Base-by-base conservation (phyloP, 2,797 vertebrate genomes). In the Macrochelys suwanniensis region DNA sequence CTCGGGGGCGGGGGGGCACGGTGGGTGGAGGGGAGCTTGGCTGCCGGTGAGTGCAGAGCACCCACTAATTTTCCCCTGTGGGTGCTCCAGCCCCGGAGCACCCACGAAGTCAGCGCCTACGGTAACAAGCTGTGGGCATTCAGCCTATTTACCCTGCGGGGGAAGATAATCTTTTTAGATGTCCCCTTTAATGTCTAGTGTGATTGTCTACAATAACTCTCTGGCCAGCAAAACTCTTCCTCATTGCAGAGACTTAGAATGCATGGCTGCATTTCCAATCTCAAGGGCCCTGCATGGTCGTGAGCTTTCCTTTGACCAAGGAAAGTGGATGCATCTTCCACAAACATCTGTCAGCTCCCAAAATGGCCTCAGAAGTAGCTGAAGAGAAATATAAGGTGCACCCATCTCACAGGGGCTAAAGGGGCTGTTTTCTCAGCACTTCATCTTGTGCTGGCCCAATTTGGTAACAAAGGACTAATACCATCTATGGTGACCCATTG, bases 101-200 rank as follows among this genome's bases (percentile, higher is more conserved):
- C 49, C 49, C 49, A 49, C 11, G 11, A 10, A 49, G 49, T 49
- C 49, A 11, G 49, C 49, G 3, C 47, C 47, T 47, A 9, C 10
- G 49, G 49, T 49, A 49, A 49, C 49, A 49, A 10, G 49, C 80
- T 59, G 80, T 26, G 16, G 42, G 86, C 25, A 45, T 7, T 81
- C 2, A 21, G 0, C 74, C 19, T 26, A 42, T 4, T 50, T 49
- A 21, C 23, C 0, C 0, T 5, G 25, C 49, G 12, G 49, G 85
- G 76, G 51, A 94, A 47, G 31, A 61, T 33, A 57, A 76, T 33
- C 33, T 5, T 12, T 42, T 33, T 2, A 85, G 51, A n/a, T 45
- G n/a, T 51, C 17, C 19, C 25, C 11, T 76, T 9, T 0, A 1
- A 28, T 45, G 87, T 85, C 47, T 6, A 1, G 0, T 2, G 47